A percentile compares a stretch with the other conserved stretches of the same genome.
These are phyloP conservation scores for Drosophila paranaensis DNA, from an alignment of 2,888 invertebrate species.

Conservation along the genomic window DNA sequence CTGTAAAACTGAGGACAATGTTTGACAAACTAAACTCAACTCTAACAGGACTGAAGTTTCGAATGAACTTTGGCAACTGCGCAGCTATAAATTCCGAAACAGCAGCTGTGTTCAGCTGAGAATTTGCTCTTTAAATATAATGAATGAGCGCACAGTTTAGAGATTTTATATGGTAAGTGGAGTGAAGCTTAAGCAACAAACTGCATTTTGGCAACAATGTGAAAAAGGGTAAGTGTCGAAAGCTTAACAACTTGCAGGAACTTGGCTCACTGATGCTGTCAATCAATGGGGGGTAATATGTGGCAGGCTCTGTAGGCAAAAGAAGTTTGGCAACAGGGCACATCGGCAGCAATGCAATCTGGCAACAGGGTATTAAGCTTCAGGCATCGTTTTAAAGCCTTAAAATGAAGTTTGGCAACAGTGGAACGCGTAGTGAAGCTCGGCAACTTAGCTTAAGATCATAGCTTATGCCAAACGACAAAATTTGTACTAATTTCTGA, in stretches of 20 bases:
- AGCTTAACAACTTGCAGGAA: neutral
- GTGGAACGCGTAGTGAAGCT: neutral
- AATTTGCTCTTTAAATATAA: neutral
- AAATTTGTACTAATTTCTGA: too few species aligned
- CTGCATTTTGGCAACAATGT: neutral
- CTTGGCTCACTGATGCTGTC: neutral
- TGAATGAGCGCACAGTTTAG: neutral
- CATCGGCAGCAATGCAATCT: neutral
- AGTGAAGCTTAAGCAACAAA: conserved; percentile 6
- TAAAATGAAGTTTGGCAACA: neutral
- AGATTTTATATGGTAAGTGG: neutral
- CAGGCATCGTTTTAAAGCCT: neutral
- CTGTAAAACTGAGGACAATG: neutral
- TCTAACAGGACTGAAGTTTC: neutral
- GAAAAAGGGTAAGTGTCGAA: neutral
- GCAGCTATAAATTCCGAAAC: neutral
- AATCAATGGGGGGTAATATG: neutral
- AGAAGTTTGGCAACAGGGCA: neutral
- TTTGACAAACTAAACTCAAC: neutral
- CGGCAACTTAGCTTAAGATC: neutral
- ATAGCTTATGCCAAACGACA: too few species aligned
- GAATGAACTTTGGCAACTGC: conserved; percentile 10
- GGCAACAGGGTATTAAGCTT: neutral
- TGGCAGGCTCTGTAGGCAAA: neutral
- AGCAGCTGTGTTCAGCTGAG: conserved; percentile 3